Evolutionary conservation across 2,888 invertebrate genomes (phyloP).

Genomic region (Dichetophora obliterata): DNA sequence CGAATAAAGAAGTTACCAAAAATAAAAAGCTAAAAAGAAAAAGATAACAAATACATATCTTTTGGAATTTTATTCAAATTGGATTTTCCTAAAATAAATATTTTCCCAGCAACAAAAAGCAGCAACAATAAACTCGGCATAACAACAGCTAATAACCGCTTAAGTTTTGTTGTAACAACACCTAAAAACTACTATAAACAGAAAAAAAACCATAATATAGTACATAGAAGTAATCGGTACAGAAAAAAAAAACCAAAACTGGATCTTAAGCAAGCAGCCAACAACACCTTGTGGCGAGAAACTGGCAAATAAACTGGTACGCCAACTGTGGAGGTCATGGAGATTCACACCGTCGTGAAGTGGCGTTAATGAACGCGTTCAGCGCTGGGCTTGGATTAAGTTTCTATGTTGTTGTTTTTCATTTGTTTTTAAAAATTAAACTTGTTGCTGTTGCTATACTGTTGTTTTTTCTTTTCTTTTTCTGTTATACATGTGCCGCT

Average conservation of each 20-base stretch:
- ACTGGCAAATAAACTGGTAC: conserved; percentile 10
- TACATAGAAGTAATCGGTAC: not conserved
- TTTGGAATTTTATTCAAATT: conserved; percentile 8
- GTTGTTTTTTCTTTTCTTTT: not conserved
- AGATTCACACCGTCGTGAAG: conserved; percentile 1
- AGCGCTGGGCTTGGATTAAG: too few relatives aligned
- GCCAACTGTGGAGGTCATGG: conserved; percentile 2
- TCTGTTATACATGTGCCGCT: too few relatives aligned
- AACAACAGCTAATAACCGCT: not conserved
- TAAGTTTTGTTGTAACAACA: not conserved
- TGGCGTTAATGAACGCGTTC: conserved; percentile 11
- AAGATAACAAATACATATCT: not conserved
- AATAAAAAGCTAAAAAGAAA: not conserved
- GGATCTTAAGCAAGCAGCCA: not conserved
- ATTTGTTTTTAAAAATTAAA: not conserved
- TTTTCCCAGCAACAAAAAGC: not conserved
- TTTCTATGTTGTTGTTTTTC: not conserved
- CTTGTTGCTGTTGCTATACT: not conserved
- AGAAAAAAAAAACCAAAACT: too few relatives aligned
- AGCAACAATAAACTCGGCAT: not conserved
- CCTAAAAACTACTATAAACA: not conserved
- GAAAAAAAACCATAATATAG: not conserved
- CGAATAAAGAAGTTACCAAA: too few relatives aligned
- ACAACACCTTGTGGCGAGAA: not conserved
- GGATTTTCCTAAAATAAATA: conserved; percentile 4